Conservation (phyloP, 2,113 vertebrate genomes). For the Myotis davidii region DNA sequence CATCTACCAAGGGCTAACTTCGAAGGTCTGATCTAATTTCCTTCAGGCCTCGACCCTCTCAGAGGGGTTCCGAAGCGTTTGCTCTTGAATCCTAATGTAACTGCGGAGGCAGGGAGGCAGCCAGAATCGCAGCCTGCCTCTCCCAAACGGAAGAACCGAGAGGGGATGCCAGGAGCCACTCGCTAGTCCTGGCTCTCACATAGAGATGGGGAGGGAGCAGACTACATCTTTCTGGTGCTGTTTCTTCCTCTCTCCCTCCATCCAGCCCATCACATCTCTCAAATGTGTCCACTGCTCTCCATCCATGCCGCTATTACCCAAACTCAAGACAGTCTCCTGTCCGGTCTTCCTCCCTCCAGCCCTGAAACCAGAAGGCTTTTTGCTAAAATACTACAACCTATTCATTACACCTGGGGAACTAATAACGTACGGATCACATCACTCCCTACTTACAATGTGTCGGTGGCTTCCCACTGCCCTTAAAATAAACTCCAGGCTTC, state of each 20-base stretch:
- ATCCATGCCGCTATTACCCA: neutral
- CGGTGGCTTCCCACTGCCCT: neutral
- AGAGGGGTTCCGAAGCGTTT: neutral
- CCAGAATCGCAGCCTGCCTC: neutral
- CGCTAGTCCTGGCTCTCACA: neutral
- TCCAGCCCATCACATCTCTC: neutral
- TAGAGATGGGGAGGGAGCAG: neutral
- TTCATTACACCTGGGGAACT: neutral
- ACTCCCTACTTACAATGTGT: neutral
- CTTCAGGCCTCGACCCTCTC: neutral
- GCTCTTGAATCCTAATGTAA: neutral
- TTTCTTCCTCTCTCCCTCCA: neutral
- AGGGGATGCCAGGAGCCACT: neutral
- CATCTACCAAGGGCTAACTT: neutral
- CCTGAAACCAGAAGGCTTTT: constrained; percentile 3
- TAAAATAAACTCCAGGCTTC: neutral
- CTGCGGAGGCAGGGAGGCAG: neutral
- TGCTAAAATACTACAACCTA: neutral
- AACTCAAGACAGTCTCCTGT: neutral
- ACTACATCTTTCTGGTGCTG: neutral
- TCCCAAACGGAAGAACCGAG: neutral
- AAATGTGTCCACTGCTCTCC: neutral
- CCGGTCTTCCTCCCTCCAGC: neutral
- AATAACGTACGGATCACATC: neutral
- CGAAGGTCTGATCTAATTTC: neutral